Conservation (phyloP, 2,888 invertebrate species). For the Cryptocheilus praepositus region DNA sequence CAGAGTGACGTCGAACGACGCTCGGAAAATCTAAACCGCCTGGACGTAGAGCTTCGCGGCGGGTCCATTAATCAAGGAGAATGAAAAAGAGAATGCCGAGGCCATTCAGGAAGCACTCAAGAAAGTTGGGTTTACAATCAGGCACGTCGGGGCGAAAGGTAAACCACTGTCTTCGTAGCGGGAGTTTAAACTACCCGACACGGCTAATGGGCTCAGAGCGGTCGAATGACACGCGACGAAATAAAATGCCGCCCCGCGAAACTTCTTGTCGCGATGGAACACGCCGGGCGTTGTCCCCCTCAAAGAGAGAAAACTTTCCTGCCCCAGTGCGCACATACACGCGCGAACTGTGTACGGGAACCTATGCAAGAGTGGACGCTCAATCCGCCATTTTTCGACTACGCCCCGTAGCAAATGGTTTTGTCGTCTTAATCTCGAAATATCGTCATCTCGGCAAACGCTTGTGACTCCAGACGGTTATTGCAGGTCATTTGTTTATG, state of each 20-base stretch:
- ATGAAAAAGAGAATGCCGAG: conserved; percentile 20
- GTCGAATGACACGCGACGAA: conserved; percentile 57
- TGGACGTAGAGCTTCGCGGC: conserved; percentile 27
- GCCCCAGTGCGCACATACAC: background rate
- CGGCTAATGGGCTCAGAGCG: conserved; percentile 47
- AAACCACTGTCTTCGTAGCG: conserved; percentile 40
- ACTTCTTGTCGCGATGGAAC: conserved; percentile 40
- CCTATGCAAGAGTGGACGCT: too few relatives aligned
- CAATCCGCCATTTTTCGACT: too few relatives aligned
- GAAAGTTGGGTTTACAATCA: conserved; percentile 56
- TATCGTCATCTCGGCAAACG: too few relatives aligned
- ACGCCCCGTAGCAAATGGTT: too few relatives aligned
- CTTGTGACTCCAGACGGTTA: too few relatives aligned
- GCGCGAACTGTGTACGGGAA: background rate
- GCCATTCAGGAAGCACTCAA: conserved; percentile 53
- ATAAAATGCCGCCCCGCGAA: conserved; percentile 43
- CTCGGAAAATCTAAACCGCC: conserved; percentile 31
- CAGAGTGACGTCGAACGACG: conserved; percentile 9
- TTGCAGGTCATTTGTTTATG: too few relatives aligned
- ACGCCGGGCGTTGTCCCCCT: background rate
- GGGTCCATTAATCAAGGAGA: conserved; percentile 43
- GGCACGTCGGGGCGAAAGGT: conserved; percentile 50
- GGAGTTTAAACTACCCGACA: conserved; percentile 43
- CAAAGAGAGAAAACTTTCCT: too few relatives aligned
- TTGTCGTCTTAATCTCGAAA: too few relatives aligned